A percentile compares a stretch with the other conserved stretches of the same genome.
phyloP scores from a whole-genome alignment of 2,797 vertebrate species.

The Emydoidea blandingii region DNA sequence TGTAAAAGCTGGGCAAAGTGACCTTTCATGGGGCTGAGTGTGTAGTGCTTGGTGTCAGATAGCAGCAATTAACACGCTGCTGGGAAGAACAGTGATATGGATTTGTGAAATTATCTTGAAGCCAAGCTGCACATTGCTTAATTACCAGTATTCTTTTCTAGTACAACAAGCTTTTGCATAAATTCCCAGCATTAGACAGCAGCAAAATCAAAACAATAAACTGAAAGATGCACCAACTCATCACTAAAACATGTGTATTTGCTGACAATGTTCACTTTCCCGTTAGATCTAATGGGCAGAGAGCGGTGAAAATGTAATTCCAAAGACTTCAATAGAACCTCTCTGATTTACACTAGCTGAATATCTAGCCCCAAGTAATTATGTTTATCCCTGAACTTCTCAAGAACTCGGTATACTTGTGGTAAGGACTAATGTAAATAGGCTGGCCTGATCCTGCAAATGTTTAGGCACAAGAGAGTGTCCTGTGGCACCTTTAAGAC shows the following conservation, averaged over 20 bases:
- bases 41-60: background rate
- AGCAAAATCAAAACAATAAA: slow-evolving; percentile 74
- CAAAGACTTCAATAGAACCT: background rate
- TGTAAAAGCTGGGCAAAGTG: background rate
- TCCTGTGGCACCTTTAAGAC: too few relatives aligned
- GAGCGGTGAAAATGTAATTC: slow-evolving; percentile 7
- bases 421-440: slow-evolving; percentile 33
- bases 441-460: background rate
- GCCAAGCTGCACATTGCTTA: slow-evolving; percentile 57
- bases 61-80: background rate
- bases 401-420: slow-evolving; percentile 48
- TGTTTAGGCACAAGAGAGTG: background rate
- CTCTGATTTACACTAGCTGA: fast-evolving
- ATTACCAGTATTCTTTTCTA: slow-evolving; percentile 73
- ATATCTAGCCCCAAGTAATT: slow-evolving; percentile 35
- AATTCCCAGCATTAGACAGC: slow-evolving; percentile 74
- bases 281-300: slow-evolving; percentile 58
- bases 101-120: slow-evolving; percentile 57
- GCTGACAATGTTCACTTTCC: slow-evolving; percentile 70
- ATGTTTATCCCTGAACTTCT: slow-evolving; percentile 61
- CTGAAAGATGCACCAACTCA: slow-evolving; percentile 69
- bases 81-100: background rate
- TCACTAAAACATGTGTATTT: slow-evolving; percentile 65
- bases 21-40: background rate
- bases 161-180: slow-evolving; percentile 64